phyloP scores from a whole-genome alignment of 1,140 invertebrate species.

The Drosophila mayri region DNA sequence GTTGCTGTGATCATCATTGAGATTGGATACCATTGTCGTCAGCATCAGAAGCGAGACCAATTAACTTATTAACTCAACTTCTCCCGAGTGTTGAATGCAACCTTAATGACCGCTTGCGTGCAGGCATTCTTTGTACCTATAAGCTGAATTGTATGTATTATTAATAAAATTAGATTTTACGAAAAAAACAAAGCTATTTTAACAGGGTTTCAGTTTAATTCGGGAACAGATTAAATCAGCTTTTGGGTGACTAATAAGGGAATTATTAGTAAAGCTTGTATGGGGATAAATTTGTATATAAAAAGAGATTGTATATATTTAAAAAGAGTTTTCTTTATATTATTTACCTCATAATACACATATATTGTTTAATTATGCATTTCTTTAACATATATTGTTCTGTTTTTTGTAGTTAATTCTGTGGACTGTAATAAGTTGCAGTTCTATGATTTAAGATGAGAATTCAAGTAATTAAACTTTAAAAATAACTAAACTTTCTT shows the following conservation, averaged over 20 bases:
- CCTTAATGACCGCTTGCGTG: slow-evolving; percentile 47
- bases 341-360: not conserved
- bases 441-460: too few species aligned
- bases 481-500: too few species aligned
- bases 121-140: slow-evolving; percentile 43
- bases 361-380: not conserved
- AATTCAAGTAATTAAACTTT: too few species aligned
- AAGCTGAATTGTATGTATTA: slow-evolving; percentile 47
- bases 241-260: not conserved
- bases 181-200: not conserved
- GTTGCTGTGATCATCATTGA: slow-evolving; percentile 57
- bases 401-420: not conserved
- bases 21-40: slow-evolving; percentile 57
- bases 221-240: not conserved
- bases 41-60: slow-evolving; percentile 36
- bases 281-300: not conserved
- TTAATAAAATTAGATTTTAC: slow-evolving; percentile 45
- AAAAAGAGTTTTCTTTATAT: not conserved
- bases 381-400: not conserved
- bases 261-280: not conserved
- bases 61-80: slow-evolving; percentile 59
- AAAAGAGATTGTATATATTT: too few species aligned
- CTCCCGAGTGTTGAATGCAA: slow-evolving; percentile 23
- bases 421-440: too few species aligned
- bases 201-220: not conserved